phyloP scores from a whole-genome alignment of 1,140 invertebrate genomes.

The Papilio aristodemus region DNA sequence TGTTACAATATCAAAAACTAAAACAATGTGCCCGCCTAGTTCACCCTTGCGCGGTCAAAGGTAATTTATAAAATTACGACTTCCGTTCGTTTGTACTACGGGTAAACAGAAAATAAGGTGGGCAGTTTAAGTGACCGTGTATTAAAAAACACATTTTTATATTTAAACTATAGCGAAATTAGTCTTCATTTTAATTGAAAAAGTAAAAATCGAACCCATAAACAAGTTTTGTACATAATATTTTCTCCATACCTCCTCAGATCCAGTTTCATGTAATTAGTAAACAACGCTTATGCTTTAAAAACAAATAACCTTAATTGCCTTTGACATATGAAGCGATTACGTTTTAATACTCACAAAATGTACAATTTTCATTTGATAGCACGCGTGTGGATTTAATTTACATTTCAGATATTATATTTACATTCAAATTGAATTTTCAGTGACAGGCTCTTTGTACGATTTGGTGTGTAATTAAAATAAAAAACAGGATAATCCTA shows the following conservation, averaged over 20 bases:
- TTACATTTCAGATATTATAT: slow-evolving; percentile 3
- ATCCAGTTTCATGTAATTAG: no score
- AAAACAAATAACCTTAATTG: no score
- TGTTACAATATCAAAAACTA: no score
- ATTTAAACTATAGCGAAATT: no score
- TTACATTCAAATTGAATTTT: slow-evolving; percentile 2
- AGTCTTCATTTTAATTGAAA: no score
- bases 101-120: neutral
- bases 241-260: no score
- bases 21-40: neutral
- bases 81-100: neutral
- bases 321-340: neutral
- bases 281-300: no score
- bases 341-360: neutral
- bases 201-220: no score
- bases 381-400: slow-evolving; percentile 14
- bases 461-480: neutral
- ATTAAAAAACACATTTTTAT: slow-evolving; percentile 33
- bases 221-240: no score
- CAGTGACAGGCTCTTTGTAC: neutral
- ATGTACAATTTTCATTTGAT: slow-evolving; percentile 1
- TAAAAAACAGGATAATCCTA: no score
- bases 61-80: neutral
- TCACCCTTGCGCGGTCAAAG: neutral
- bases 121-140: slow-evolving; percentile 32